Conservation (phyloP, 37 sponge, comb jelly and placozoan genomes). For the Mnemiopsis leidyi region DNA sequence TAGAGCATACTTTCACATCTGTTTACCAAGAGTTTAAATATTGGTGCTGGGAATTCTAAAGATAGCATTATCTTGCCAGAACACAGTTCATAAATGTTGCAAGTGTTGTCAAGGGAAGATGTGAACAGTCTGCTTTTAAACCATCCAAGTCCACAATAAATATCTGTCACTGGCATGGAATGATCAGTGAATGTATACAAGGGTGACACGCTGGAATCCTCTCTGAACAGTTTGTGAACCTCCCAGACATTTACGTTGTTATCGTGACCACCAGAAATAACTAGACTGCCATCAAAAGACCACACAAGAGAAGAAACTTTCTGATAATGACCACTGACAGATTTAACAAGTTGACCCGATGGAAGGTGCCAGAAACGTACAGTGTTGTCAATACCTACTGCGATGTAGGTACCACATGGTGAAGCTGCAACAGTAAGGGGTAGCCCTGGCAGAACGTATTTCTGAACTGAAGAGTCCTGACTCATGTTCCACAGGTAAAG, state of each 20-base stretch:
- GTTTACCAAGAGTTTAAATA: constrained; percentile 32
- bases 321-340: constrained; percentile 77
- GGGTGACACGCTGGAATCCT: neutral
- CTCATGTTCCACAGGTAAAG: constrained; percentile 38
- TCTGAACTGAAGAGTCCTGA: constrained; percentile 54
- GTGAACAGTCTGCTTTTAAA: constrained; percentile 71
- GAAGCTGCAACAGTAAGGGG: neutral
- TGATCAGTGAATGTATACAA: constrained; percentile 70
- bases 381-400: constrained; percentile 24
- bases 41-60: constrained; percentile 21
- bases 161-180: constrained; percentile 76
- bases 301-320: constrained; percentile 70
- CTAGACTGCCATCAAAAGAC: constrained; percentile 72
- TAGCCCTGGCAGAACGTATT: constrained; percentile 46
- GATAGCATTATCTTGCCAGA: neutral
- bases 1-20: neutral
- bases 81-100: constrained; percentile 72
- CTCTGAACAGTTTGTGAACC: neutral
- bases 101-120: constrained; percentile 84
- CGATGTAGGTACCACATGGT: constrained; percentile 36
- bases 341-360: neutral
- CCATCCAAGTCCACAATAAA: constrained; percentile 79
- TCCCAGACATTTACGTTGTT: constrained; percentile 78
- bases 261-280: constrained; percentile 86
- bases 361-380: constrained; percentile 44